Evolutionary conservation across 2,113 vertebrate genomes (phyloP).

Genomic region (Lasiurus cinereus): DNA sequence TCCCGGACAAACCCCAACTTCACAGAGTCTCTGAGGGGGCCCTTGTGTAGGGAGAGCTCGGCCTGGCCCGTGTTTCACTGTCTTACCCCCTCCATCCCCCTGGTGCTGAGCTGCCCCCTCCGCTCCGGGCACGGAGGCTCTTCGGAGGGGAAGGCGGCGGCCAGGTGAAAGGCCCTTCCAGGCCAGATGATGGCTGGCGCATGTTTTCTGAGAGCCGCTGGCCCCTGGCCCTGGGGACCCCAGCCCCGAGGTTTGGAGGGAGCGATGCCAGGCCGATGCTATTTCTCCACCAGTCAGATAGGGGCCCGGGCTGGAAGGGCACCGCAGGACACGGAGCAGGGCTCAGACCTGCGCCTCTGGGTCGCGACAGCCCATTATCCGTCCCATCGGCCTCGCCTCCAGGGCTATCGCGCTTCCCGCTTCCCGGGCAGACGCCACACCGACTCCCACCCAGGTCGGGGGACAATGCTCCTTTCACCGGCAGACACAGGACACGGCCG

Average conservation of each 20-base stretch:
- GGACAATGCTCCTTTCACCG: constrained; percentile 63
- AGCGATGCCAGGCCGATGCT: background rate
- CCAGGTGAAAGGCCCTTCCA: background rate
- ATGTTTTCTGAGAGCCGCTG: background rate
- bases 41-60: no score
- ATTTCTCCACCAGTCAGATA: background rate
- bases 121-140: no score
- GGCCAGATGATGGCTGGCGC: background rate
- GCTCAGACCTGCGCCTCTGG: background rate
- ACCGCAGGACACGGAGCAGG: background rate
- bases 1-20: no score
- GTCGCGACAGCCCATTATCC: no score
- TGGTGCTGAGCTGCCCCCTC: no score
- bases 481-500: background rate
- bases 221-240: background rate
- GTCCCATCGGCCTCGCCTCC: background rate
- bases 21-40: no score
- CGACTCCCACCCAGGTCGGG: background rate
- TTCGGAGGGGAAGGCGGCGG: background rate
- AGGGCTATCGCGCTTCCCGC: constrained; percentile 46
- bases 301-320: background rate
- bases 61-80: no score
- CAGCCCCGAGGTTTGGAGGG: background rate
- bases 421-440: constrained; percentile 29
- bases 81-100: no score